phyloP scores from a whole-genome alignment of 2,113 vertebrate species.

The Progne subis region DNA sequence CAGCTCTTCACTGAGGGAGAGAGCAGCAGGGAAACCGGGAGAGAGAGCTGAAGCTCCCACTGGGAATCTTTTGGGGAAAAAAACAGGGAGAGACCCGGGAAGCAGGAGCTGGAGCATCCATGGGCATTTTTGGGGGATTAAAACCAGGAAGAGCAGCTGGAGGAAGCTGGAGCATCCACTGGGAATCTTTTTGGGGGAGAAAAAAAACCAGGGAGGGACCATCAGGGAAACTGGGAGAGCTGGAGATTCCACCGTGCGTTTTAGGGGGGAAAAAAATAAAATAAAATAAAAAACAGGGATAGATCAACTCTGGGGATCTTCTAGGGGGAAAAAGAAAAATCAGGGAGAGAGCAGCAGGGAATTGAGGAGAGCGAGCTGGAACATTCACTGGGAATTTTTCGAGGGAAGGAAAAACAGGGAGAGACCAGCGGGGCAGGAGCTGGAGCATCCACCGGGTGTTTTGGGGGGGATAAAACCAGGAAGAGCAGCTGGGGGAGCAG shows the following conservation, averaged over 20 bases:
- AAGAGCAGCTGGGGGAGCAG: not conserved
- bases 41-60: not conserved
- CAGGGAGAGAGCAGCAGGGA: too few species aligned
- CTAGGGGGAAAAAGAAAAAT: too few species aligned
- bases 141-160: too few species aligned
- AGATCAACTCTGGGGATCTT: not conserved
- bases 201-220: too few species aligned
- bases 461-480: not conserved
- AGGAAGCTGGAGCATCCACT: not conserved
- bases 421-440: not conserved
- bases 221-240: not conserved
- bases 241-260: not conserved
- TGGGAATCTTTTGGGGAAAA: not conserved
- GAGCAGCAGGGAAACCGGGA: not conserved
- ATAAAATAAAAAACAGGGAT: not conserved
- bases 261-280: too few species aligned
- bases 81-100: too few species aligned
- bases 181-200: not conserved
- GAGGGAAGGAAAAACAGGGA: fast-evolving
- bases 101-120: not conserved
- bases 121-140: too few species aligned
- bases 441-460: not conserved
- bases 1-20: too few species aligned
- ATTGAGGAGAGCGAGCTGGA: not conserved
- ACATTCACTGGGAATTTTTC: not conserved